Evolutionary conservation across 1,140 invertebrate species (phyloP).

Genomic region (Trichonephila inaurata): DNA sequence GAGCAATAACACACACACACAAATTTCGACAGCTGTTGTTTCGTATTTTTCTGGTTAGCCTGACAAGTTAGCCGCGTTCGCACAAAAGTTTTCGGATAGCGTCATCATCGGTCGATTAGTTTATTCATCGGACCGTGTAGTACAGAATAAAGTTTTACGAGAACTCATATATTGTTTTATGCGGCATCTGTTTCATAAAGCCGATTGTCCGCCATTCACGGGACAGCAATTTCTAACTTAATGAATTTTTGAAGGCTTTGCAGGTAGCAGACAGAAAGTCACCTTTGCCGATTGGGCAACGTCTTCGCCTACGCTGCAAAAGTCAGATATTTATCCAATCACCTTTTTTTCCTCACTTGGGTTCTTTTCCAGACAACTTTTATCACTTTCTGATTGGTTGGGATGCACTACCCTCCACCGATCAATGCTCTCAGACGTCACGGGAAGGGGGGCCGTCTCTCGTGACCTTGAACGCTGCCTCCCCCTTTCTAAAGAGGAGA

Average conservation of each 20-base stretch:
- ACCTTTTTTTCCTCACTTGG: not conserved
- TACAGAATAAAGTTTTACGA: too few relatives aligned
- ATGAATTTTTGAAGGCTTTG: not conserved
- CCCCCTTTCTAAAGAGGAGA: not conserved
- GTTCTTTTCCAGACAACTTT: conserved; percentile 3
- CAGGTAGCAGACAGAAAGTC: not conserved
- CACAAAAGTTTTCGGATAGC: too few relatives aligned
- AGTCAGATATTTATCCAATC: not conserved
- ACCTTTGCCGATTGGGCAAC: not conserved
- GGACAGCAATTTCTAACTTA: too few relatives aligned
- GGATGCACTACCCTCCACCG: not conserved
- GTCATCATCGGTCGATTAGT: too few relatives aligned
- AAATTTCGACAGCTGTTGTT: too few relatives aligned
- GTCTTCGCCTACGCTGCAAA: not conserved
- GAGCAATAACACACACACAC: too few relatives aligned
- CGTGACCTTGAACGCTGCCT: conserved; percentile 1
- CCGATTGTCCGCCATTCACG: too few relatives aligned
- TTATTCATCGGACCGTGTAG: too few relatives aligned
- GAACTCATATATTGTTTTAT: too few relatives aligned
- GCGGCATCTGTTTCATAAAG: too few relatives aligned
- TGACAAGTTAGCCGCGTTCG: too few relatives aligned
- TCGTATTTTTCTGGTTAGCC: too few relatives aligned
- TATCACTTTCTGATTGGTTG: conserved; percentile 25
- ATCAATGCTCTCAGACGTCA: conserved; percentile 9
- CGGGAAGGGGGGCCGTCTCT: not conserved